These are phyloP conservation scores for Pomatorhinus ruficollis DNA, from an alignment of 2,113 vertebrate genomes.

Conservation along the genomic window DNA sequence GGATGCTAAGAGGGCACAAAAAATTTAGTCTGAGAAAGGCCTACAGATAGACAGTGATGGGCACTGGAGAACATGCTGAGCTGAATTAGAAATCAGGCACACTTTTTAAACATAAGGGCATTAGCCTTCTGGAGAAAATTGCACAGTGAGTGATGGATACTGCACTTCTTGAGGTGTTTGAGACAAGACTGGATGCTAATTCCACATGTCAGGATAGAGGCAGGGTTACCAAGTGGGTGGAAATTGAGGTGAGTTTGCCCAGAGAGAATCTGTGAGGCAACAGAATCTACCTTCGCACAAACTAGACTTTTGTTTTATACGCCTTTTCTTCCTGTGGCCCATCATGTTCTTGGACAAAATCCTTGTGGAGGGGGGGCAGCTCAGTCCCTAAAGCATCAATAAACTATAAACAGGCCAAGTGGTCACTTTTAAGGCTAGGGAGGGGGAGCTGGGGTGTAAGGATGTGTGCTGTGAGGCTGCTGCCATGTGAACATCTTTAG, in stretches of 20 bases:
- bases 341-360: not conserved
- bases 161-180: not conserved
- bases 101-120: not conserved
- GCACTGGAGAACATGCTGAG: fast-evolving
- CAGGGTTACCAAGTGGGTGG: not conserved
- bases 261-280: not conserved
- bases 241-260: not conserved
- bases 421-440: not conserved
- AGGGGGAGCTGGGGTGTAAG: not conserved
- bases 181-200: not conserved
- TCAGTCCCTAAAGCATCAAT: not conserved
- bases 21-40: not conserved
- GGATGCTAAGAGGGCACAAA: not conserved
- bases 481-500: not conserved
- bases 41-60: not conserved
- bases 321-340: not conserved
- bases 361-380: fast-evolving
- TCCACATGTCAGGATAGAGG: not conserved
- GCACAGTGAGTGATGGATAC: not conserved
- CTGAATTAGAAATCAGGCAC: not conserved
- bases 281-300: not conserved
- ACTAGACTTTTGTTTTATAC: not conserved
- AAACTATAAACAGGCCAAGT: not conserved
- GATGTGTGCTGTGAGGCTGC: not conserved
- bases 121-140: not conserved